Conservation (phyloP, 2,797 vertebrate species). For the Chaunax sp. region DNA sequence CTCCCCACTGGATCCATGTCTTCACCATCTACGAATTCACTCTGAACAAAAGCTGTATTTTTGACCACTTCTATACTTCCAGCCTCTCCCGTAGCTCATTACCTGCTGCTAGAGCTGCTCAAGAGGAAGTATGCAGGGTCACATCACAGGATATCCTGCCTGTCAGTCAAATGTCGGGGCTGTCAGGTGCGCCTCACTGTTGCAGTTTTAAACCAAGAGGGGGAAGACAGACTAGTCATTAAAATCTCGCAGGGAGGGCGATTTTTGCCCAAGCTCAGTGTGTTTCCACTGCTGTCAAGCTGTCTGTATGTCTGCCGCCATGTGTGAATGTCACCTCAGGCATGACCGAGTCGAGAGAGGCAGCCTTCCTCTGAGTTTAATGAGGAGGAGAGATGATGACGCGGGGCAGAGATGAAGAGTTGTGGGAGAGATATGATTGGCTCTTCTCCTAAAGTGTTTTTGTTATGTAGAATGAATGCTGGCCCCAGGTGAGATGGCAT, state of each 20-base stretch:
- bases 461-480: constrained; percentile 17
- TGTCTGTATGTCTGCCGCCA: constrained; percentile 58
- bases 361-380: constrained; percentile 63
- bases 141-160: constrained; percentile 78
- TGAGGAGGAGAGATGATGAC: constrained; percentile 50
- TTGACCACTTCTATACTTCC: constrained; percentile 58
- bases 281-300: constrained; percentile 77
- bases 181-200: constrained; percentile 68
- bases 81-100: constrained; percentile 60
- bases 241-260: constrained; percentile 72
- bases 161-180: constrained; percentile 79
- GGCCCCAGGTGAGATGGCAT: constrained; percentile 43
- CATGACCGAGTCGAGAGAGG: constrained; percentile 46
- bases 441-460: constrained; percentile 13
- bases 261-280: constrained; percentile 61
- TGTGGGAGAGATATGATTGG: constrained; percentile 3
- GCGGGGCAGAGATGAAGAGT: constrained; percentile 24
- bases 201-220: constrained; percentile 50
- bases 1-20: constrained; percentile 44
- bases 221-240: constrained; percentile 70
- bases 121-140: constrained; percentile 70
- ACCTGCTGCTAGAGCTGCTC: constrained; percentile 63
- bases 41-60: constrained; percentile 50
- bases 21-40: constrained; percentile 54
- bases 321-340: constrained; percentile 70